Evolutionary conservation across 2,797 vertebrate genomes (phyloP).

Genomic region (Mus minutoides): DNA sequence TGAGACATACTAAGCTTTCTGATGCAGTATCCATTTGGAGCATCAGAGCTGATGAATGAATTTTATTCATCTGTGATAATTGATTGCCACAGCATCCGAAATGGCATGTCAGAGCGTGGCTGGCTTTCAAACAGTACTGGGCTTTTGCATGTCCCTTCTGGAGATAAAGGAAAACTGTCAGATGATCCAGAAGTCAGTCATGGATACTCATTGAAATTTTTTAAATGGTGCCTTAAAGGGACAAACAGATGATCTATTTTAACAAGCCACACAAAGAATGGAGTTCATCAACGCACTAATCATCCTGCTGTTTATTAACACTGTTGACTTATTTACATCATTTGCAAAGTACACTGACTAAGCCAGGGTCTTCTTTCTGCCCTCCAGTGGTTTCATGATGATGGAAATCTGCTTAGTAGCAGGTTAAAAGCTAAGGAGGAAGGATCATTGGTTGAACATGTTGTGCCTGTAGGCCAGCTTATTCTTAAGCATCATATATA

Average conservation of each 20-base stretch:
- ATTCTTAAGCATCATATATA: background rate
- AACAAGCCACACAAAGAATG: background rate
- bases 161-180: background rate
- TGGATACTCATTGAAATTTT: background rate
- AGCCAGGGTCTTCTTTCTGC: background rate
- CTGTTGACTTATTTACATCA: background rate
- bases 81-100: slow-evolving; percentile 1
- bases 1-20: slow-evolving; percentile 52
- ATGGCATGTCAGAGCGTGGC: background rate
- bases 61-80: background rate
- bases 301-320: background rate
- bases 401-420: background rate
- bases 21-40: background rate
- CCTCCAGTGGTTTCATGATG: background rate
- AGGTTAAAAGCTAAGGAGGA: background rate
- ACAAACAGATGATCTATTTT: background rate
- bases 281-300: background rate
- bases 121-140: background rate
- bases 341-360: slow-evolving; percentile 19
- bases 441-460: background rate
- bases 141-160: background rate
- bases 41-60: background rate
- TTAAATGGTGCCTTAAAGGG: background rate
- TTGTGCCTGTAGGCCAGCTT: background rate
- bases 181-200: background rate